phyloP scores from a whole-genome alignment of 2,113 vertebrate species.

The Pseudorhombus dupliciocellatus region DNA sequence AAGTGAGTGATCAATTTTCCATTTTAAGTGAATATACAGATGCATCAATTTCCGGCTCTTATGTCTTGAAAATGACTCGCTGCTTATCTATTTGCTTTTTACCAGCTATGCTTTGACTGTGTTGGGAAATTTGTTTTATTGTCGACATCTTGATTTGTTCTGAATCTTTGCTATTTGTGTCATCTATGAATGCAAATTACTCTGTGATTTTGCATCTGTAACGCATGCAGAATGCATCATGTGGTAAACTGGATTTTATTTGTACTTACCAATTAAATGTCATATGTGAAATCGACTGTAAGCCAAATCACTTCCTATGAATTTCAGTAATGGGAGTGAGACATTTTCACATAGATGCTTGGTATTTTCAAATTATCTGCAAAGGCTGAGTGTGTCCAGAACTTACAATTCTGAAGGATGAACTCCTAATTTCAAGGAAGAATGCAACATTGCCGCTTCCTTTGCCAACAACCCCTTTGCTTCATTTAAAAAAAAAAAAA shows the following conservation, averaged over 20 bases:
- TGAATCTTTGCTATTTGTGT: too few relatives aligned
- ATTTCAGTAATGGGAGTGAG: neutral
- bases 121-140: too few relatives aligned
- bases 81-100: too few relatives aligned
- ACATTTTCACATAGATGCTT: neutral
- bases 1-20: too few relatives aligned
- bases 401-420: neutral
- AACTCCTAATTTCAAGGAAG: neutral
- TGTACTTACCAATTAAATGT: neutral
- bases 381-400: constrained; percentile 24
- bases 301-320: too few relatives aligned
- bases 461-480: too few relatives aligned
- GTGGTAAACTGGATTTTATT: neutral
- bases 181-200: neutral
- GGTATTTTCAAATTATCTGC: constrained; percentile 38
- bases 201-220: neutral
- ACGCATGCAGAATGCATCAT: neutral
- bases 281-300: neutral
- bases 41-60: too few relatives aligned
- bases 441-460: neutral
- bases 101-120: too few relatives aligned
- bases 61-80: too few relatives aligned
- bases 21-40: too few relatives aligned
- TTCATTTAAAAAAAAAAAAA: too few relatives aligned
- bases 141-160: too few relatives aligned